Evolutionary conservation across 1,140 invertebrate genomes (phyloP).

Genomic region (Drosophila kohkoa): DNA sequence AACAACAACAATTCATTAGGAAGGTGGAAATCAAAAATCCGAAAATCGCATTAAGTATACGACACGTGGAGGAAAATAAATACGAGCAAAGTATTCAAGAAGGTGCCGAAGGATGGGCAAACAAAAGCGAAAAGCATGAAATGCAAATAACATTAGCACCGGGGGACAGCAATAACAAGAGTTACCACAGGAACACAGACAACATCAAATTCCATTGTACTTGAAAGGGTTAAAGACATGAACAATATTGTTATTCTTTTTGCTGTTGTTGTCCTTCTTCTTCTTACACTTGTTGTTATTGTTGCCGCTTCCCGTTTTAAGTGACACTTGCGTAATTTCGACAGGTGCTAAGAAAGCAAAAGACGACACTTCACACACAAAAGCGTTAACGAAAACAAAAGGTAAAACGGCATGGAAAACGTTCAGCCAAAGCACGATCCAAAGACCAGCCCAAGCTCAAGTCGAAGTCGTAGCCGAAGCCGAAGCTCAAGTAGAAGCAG

Average conservation of each 20-base stretch:
- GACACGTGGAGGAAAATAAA: constrained; percentile 41
- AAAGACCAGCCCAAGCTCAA: constrained; percentile 22
- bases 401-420: constrained; percentile 34
- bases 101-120: background rate
- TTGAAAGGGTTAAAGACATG: constrained; percentile 60
- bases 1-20: constrained; percentile 61
- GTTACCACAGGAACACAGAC: constrained; percentile 21
- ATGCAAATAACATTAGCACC: constrained; percentile 61
- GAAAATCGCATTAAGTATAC: constrained; percentile 54
- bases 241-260: constrained; percentile 31
- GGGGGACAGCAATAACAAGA: constrained; percentile 38
- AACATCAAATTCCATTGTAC: constrained; percentile 41
- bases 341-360: constrained; percentile 66
- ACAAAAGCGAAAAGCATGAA: constrained; percentile 31
- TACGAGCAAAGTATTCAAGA: constrained; percentile 13
- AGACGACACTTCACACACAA: constrained; percentile 50
- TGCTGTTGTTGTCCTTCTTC: constrained; percentile 16
- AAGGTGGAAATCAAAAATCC: constrained; percentile 33
- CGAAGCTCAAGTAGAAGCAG: constrained; percentile 17
- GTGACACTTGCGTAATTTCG: constrained; percentile 76
- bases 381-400: constrained; percentile 60
- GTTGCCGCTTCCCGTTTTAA: constrained; percentile 51
- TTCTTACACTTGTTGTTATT: constrained; percentile 34
- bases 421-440: constrained; percentile 7
- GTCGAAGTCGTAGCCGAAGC: constrained; percentile 36